Conservation (phyloP, 1,140 invertebrate species). For the Leptinotarsa texana region DNA sequence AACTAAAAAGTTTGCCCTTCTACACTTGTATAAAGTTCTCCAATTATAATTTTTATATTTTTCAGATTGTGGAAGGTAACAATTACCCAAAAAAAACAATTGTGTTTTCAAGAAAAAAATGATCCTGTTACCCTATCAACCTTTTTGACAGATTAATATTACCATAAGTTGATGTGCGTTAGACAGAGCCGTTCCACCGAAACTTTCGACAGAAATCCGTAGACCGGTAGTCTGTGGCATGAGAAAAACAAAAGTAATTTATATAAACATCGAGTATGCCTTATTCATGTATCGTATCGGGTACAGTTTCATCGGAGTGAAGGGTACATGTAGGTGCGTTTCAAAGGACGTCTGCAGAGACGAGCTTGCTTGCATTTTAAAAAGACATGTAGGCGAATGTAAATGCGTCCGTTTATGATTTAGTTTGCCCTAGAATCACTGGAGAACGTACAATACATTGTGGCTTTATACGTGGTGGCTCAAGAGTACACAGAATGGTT, state of each 20-base stretch:
- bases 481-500: no score
- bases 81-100: no score
- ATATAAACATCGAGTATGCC: neutral
- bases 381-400: constrained; percentile 3
- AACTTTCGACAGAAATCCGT: neutral
- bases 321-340: constrained; percentile 3
- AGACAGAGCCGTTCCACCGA: neutral
- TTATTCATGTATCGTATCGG: neutral
- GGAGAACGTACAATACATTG: neutral
- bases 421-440: neutral
- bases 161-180: neutral
- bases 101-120: no score
- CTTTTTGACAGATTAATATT: no score
- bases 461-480: no score
- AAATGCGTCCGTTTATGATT: constrained; percentile 3
- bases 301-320: neutral
- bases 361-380: constrained; percentile 1
- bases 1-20: no score
- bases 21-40: no score
- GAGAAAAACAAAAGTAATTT: constrained; percentile 1
- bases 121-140: no score
- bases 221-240: neutral
- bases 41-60: no score
- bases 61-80: no score
- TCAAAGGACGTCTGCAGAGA: constrained; percentile 7